phyloP scores from a whole-genome alignment of 2,888 invertebrate genomes.

The Agapostemon virescens region DNA sequence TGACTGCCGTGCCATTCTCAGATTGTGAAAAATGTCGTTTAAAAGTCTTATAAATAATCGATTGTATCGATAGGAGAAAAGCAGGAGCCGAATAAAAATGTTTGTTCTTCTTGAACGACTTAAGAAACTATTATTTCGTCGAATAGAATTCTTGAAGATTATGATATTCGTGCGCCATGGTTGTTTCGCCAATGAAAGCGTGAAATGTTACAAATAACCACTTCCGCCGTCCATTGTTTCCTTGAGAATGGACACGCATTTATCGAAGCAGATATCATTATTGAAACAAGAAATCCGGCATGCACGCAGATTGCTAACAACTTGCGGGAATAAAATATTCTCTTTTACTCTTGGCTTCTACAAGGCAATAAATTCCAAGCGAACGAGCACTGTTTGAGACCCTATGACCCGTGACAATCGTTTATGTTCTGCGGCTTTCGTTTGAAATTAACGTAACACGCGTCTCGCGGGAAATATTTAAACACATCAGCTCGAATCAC shows the following conservation, averaged over 20 bases:
- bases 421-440: background rate
- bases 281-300: background rate
- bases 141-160: too few relatives aligned
- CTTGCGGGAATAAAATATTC: background rate
- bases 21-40: too few relatives aligned
- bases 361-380: background rate
- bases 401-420: constrained; percentile 48
- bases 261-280: background rate
- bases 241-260: background rate
- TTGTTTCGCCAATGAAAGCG: too few relatives aligned
- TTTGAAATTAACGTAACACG: background rate
- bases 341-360: background rate
- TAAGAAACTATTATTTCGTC: too few relatives aligned
- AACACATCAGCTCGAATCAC: background rate
- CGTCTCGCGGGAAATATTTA: background rate
- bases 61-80: too few relatives aligned
- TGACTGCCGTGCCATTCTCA: too few relatives aligned
- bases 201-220: too few relatives aligned
- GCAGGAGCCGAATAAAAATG: too few relatives aligned
- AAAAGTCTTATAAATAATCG: too few relatives aligned
- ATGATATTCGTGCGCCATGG: too few relatives aligned
- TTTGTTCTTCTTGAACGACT: too few relatives aligned
- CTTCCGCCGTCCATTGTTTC: too few relatives aligned
- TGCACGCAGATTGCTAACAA: background rate
- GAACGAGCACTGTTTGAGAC: background rate